A percentile compares a stretch with the other conserved stretches of the same genome.
These are phyloP conservation scores for Glossophaga mutica DNA, from an alignment of 2,797 vertebrate genomes.

Conservation along the genomic window DNA sequence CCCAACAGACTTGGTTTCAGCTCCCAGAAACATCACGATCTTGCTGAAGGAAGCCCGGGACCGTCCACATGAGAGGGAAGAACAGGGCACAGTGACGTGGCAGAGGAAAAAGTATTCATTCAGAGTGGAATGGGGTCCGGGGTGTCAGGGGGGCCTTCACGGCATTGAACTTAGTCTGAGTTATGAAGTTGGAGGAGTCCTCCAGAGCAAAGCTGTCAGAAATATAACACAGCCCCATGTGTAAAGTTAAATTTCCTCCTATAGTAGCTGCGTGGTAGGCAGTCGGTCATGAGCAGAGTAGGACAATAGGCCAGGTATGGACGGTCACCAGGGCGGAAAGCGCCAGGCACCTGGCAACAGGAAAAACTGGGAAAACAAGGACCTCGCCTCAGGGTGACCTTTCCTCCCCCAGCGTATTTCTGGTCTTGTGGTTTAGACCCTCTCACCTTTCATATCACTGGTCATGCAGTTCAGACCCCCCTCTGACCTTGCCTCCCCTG, in stretches of 20 bases:
- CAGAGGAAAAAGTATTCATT: not conserved
- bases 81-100: not conserved
- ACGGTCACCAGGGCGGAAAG: not conserved
- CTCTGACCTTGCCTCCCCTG: not conserved
- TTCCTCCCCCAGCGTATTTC: not conserved
- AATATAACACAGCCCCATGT: not conserved
- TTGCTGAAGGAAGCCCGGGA: not conserved
- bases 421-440: not conserved
- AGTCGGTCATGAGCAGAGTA: not conserved
- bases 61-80: not conserved
- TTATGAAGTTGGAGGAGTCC: not conserved
- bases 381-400: not conserved
- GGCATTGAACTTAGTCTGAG: not conserved
- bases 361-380: not conserved
- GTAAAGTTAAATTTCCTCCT: not conserved
- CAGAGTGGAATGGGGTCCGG: not conserved
- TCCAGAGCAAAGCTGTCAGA: not conserved
- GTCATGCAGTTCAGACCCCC: not conserved
- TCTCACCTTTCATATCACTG: not conserved
- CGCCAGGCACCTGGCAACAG: not conserved
- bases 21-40: not conserved
- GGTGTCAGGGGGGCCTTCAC: not conserved
- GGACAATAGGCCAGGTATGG: not conserved
- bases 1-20: not conserved
- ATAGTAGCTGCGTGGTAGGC: not conserved